phyloP scores from a whole-genome alignment of 1,140 invertebrate species.

The Brachionus rotundiformis region DNA sequence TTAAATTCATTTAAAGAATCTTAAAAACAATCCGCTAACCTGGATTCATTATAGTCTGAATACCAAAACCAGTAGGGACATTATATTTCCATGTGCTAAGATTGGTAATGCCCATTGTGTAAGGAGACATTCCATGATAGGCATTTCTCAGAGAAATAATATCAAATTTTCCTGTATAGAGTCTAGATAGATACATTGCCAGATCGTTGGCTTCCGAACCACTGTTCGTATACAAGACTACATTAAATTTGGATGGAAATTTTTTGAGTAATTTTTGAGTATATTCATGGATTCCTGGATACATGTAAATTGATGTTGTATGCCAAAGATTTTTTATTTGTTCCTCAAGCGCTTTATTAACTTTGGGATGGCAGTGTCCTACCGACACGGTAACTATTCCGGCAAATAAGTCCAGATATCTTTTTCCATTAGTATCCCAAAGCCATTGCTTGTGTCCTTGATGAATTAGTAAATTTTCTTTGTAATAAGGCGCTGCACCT shows the following conservation, averaged over 20 bases:
- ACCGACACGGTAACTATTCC: conserved; percentile 95
- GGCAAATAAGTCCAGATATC: conserved; percentile 90
- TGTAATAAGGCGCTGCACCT: conserved; percentile 75
- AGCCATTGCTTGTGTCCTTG: conserved; percentile 78
- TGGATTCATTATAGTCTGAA: conserved; percentile 84
- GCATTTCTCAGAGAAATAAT: conserved; percentile 72
- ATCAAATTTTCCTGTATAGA: conserved; percentile 80
- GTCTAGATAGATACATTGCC: conserved; percentile 79
- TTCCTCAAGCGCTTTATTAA: conserved; percentile 69
- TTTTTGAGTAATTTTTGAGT: conserved; percentile 76
- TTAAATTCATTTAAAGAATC: not conserved
- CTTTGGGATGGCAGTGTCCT: conserved; percentile 97
- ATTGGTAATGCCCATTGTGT: conserved; percentile 79
- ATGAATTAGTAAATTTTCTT: conserved; percentile 78
- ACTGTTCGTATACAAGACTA: conserved; percentile 89
- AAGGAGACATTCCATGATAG: conserved; percentile 77
- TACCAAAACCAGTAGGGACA: conserved; percentile 73
- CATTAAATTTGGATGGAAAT: conserved; percentile 68
- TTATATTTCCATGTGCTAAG: conserved; percentile 77
- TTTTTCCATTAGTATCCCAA: conserved; percentile 79
- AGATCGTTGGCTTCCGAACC: conserved; percentile 96
- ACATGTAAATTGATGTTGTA: conserved; percentile 84
- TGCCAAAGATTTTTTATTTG: conserved; percentile 85
- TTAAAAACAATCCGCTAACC: not conserved
- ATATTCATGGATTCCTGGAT: conserved; percentile 87